These are phyloP conservation scores for Macrochelys suwanniensis DNA, from an alignment of 2,797 vertebrate species.

Conservation along the genomic window DNA sequence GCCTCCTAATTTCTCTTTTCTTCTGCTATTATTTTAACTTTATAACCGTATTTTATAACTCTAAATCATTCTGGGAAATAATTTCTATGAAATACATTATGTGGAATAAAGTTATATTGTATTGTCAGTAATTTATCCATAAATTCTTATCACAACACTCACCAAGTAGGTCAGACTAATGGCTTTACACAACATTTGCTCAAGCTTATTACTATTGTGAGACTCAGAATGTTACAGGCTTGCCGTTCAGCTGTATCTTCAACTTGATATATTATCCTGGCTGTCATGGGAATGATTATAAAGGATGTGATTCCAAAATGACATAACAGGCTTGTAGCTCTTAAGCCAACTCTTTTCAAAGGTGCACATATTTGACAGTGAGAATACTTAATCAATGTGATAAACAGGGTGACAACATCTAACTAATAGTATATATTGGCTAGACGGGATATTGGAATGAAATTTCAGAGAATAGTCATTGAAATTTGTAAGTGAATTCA, in stretches of 20 bases:
- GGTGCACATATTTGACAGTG: not conserved
- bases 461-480: not conserved
- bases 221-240: fast-evolving
- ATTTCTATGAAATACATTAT: not conserved
- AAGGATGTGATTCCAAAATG: not conserved
- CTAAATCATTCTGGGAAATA: not conserved
- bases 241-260: fast-evolving
- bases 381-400: not conserved
- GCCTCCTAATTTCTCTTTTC: slow-evolving; percentile 9
- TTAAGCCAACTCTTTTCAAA: not conserved
- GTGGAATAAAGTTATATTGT: not conserved
- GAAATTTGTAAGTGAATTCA: not conserved
- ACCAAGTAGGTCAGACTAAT: not conserved
- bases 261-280: not conserved
- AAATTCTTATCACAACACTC: not conserved
- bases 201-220: not conserved
- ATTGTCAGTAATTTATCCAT: not conserved
- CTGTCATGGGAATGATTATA: fast-evolving
- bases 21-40: not conserved
- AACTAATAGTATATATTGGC: not conserved
- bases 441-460: not conserved
- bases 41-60: not conserved
- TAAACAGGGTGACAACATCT: not conserved
- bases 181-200: not conserved
- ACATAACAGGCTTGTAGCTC: not conserved